A percentile compares a stretch with the other conserved stretches of the same genome.
Evolutionary conservation across 2,113 vertebrate genomes (phyloP).

Genomic region (Onychorhynchus coronatus): DNA sequence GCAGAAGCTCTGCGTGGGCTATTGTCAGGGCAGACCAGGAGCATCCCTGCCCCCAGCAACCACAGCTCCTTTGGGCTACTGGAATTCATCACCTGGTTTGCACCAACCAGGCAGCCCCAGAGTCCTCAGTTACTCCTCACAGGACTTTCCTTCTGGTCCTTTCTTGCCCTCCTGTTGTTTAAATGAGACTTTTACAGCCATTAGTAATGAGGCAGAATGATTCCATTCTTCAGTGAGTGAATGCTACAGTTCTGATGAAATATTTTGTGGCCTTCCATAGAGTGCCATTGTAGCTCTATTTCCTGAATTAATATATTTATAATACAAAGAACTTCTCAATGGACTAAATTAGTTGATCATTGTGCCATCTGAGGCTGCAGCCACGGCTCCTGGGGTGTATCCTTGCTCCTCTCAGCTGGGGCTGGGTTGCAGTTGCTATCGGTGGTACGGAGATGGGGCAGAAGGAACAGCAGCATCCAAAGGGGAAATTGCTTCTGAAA

Average conservation of each 20-base stretch:
- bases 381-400: neutral
- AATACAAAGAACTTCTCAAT: neutral
- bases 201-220: neutral
- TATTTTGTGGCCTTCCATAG: neutral
- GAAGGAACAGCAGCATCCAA: neutral
- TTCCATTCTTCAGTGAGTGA: neutral
- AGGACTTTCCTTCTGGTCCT: neutral
- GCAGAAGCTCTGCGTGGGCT: neutral
- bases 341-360: neutral
- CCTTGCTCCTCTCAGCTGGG: neutral
- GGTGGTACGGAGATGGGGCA: neutral
- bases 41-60: neutral
- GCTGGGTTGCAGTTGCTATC: neutral
- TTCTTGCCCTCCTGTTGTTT: neutral
- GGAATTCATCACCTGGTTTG: neutral
- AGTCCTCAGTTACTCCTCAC: neutral
- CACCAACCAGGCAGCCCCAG: neutral
- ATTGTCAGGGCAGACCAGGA: neutral
- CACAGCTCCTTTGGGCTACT: neutral
- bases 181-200: neutral
- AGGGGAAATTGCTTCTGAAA: neutral
- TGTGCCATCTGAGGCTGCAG: rapidly evolving
- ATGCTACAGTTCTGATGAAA: neutral
- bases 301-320: neutral
- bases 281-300: neutral